Evolutionary conservation across 1,140 invertebrate species (phyloP).

Genomic region (Scaptomyza pallida): DNA sequence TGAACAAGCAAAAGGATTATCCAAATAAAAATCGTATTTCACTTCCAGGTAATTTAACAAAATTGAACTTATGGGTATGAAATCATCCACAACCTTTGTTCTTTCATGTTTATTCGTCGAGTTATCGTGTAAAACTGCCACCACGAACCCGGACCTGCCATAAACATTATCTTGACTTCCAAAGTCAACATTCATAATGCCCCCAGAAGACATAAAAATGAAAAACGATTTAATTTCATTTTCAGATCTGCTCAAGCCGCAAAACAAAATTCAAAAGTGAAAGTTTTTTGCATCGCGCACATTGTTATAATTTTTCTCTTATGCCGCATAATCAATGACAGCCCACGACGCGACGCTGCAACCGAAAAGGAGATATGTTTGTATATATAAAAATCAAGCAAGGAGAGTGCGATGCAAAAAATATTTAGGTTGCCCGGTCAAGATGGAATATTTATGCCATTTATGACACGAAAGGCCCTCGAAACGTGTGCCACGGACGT

Average conservation of each 20-base stretch:
- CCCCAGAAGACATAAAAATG: constrained; percentile 63
- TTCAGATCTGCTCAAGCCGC: constrained; percentile 40
- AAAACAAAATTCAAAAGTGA: constrained; percentile 80
- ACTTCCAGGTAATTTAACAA: no score
- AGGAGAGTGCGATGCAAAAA: constrained; percentile 28
- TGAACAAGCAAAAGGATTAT: background rate
- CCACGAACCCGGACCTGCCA: constrained; percentile 32
- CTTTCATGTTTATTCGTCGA: background rate
- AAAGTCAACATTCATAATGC: background rate
- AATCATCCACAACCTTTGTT: background rate
- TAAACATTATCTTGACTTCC: constrained; percentile 31
- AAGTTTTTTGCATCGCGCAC: constrained; percentile 26
- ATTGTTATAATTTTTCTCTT: constrained; percentile 65
- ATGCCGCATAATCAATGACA: constrained; percentile 36
- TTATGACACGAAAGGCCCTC: constrained; percentile 81
- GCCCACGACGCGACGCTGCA: background rate
- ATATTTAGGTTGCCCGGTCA: constrained; percentile 79
- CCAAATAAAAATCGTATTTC: background rate
- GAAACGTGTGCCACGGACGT: constrained; percentile 65
- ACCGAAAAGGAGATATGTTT: no score
- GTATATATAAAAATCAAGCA: constrained; percentile 24
- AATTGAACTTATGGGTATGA: no score
- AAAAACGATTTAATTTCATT: constrained; percentile 80
- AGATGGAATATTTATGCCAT: constrained; percentile 82
- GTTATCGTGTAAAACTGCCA: background rate